These are phyloP conservation scores for Parasteatoda lunata DNA, from an alignment of 2,888 invertebrate genomes.

Conservation along the genomic window DNA sequence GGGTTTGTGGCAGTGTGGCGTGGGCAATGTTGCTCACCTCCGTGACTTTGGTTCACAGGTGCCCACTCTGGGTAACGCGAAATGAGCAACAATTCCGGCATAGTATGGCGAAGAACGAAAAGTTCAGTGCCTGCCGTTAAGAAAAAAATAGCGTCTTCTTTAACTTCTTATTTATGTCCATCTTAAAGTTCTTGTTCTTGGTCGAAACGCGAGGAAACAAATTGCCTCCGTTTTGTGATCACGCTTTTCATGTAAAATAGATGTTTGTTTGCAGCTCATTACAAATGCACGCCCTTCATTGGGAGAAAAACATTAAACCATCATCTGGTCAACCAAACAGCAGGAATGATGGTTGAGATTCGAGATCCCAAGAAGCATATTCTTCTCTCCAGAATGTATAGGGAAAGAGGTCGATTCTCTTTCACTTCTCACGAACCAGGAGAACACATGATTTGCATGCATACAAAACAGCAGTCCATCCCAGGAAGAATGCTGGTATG, in stretches of 20 bases:
- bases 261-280: conserved; percentile 20
- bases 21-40: too few species aligned
- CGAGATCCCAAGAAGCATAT: conserved; percentile 23
- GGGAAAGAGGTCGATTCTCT: conserved; percentile 36
- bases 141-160: too few species aligned
- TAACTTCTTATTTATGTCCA: too few species aligned
- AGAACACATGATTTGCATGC: conserved; percentile 39
- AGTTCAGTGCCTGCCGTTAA: too few species aligned
- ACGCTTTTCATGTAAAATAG: background rate
- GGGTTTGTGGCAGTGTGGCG: too few species aligned
- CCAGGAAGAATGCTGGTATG: conserved; percentile 33
- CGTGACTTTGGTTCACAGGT: too few species aligned
- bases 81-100: too few species aligned
- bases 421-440: conserved; percentile 52
- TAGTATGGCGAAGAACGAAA: too few species aligned
- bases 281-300: conserved; percentile 23
- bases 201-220: background rate
- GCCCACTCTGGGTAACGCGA: too few species aligned
- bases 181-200: too few species aligned
- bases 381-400: conserved; percentile 37
- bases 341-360: conserved; percentile 49
- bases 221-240: background rate
- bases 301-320: background rate
- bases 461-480: conserved; percentile 3
- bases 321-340: background rate